phyloP scores from a whole-genome alignment of 2,888 invertebrate genomes.

The Nasonia oneida region DNA sequence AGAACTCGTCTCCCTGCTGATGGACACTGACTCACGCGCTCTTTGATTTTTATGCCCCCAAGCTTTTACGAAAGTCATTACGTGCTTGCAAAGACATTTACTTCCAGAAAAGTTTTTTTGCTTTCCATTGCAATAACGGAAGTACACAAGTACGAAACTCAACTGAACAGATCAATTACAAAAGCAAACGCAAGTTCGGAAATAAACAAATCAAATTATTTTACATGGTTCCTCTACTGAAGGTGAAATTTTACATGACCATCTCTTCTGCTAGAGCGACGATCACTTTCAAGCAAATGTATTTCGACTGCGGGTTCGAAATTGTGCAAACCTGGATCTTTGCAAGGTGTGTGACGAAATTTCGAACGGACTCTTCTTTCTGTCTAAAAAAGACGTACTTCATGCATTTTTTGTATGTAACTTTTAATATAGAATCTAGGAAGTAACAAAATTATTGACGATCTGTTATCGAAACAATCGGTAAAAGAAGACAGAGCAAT shows the following conservation, averaged over 20 bases:
- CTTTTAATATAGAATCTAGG: slow-evolving; percentile 33
- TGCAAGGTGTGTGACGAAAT: not conserved
- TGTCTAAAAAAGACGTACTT: slow-evolving; percentile 30
- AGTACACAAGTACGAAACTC: not conserved
- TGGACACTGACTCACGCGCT: slow-evolving; percentile 2
- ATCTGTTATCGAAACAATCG: not conserved
- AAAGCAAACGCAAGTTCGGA: not conserved
- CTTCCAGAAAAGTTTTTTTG: not conserved
- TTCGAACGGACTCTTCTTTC: not conserved
- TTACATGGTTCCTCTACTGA: not conserved
- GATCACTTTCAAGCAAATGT: not conserved
- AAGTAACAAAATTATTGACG: not conserved
- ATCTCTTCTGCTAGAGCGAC: not conserved
- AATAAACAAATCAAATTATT: slow-evolving; percentile 25
- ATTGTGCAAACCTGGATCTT: slow-evolving; percentile 2
- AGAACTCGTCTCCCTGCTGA: not conserved
- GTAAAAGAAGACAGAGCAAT: not conserved
- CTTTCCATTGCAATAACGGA: not conserved
- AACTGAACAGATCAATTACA: not conserved
- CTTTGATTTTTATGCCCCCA: slow-evolving; percentile 12
- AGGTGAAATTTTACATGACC: not conserved
- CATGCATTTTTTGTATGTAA: slow-evolving; percentile 12
- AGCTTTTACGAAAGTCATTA: not conserved
- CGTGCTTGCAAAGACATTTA: slow-evolving; percentile 1
- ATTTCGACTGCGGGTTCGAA: not conserved